phyloP scores from a whole-genome alignment of 2,888 invertebrate genomes.

The Aphodius granarius region DNA sequence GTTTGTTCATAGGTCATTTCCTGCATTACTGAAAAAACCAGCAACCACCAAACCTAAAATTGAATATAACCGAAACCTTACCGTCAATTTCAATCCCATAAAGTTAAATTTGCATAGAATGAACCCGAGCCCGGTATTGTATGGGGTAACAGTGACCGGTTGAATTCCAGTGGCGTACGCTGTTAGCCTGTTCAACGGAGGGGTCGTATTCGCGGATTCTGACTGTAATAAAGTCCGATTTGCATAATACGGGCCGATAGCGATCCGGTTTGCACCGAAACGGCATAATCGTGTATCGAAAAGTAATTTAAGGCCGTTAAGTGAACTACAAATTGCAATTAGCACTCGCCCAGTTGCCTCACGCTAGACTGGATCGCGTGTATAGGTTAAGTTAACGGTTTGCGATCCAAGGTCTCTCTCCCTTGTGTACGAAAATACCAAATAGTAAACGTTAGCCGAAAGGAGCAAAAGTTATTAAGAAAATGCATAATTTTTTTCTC shows the following conservation, averaged over 20 bases:
- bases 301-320: constrained; percentile 12
- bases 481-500: too few relatives aligned
- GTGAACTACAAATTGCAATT: constrained; percentile 15
- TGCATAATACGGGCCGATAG: constrained; percentile 9
- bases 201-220: neutral
- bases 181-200: neutral
- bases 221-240: neutral
- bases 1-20: too few relatives aligned
- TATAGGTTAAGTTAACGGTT: too few relatives aligned
- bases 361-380: neutral
- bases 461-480: too few relatives aligned
- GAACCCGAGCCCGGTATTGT: neutral
- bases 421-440: too few relatives aligned
- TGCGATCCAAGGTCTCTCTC: too few relatives aligned
- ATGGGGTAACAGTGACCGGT: too few relatives aligned
- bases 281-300: constrained; percentile 12
- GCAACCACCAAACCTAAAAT: neutral
- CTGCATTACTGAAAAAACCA: too few relatives aligned
- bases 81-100: neutral
- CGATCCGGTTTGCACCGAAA: neutral
- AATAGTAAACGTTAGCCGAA: too few relatives aligned
- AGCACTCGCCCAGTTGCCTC: neutral
- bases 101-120: neutral
- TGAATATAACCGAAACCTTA: neutral
- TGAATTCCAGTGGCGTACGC: neutral